Percentiles rank a stretch among this genome's conserved stretches.
Evolutionary conservation across 1,140 invertebrate species (phyloP).

Genomic region (Lordiphosa collinella): DNA sequence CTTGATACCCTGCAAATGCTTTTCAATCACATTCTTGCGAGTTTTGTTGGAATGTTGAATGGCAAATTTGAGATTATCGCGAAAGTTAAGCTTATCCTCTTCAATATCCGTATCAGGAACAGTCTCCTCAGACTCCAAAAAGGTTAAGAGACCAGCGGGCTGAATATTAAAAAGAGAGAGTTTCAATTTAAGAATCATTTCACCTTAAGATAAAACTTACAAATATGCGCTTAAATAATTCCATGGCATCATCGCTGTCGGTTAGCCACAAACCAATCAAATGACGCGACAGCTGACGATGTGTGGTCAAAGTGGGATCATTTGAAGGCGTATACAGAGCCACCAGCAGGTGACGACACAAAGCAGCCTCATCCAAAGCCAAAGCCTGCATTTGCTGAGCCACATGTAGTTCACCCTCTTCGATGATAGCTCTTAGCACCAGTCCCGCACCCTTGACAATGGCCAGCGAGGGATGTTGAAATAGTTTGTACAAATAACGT

Average conservation of each 20-base stretch:
- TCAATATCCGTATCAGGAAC: constrained; percentile 88
- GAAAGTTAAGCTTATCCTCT: constrained; percentile 88
- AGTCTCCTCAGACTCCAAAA: constrained; percentile 92
- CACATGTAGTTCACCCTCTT: constrained; percentile 95
- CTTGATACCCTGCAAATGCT: constrained; percentile 85
- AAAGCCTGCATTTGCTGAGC: constrained; percentile 97
- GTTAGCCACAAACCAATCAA: constrained; percentile 99
- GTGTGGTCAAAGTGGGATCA: constrained; percentile 88
- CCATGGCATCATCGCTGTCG: constrained; percentile 94
- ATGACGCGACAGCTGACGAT: constrained; percentile 96
- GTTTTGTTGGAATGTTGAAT: constrained; percentile 87
- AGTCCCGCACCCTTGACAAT: constrained; percentile 99
- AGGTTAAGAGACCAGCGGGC: constrained; percentile 93
- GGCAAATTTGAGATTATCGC: constrained; percentile 97
- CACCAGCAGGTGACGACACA: constrained; percentile 94
- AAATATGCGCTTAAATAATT: constrained; percentile 93
- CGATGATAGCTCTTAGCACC: constrained; percentile 98
- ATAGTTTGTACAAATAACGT: constrained; percentile 94
- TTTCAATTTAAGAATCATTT: too few relatives aligned
- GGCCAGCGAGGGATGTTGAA: constrained; percentile 98
- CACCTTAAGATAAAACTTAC: constrained; percentile 81
- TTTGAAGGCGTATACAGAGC: constrained; percentile 93
- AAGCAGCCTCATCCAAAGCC: constrained; percentile 97
- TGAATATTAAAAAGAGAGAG: constrained; percentile 55
- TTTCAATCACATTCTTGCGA: constrained; percentile 85